These are phyloP conservation scores for Fulica atra DNA, from an alignment of 2,113 vertebrate genomes.

Conservation along the genomic window DNA sequence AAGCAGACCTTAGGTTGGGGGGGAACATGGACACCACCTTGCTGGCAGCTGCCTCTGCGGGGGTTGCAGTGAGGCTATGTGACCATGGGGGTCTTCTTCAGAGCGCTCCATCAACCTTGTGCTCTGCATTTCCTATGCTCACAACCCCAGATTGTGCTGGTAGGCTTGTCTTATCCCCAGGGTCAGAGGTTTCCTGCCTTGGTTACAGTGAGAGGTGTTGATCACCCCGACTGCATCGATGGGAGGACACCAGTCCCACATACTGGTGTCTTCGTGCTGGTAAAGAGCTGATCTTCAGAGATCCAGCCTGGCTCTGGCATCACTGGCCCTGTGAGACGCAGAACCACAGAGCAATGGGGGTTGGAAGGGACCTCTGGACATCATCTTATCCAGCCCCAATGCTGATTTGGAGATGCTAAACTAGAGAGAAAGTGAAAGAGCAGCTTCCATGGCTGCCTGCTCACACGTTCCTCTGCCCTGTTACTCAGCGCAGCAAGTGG, in stretches of 20 bases:
- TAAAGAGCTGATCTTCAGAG: background rate
- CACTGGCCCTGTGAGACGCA: no score
- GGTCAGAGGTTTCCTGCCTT: background rate
- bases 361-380: no score
- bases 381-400: no score
- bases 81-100: background rate
- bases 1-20: background rate
- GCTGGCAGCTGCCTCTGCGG: background rate
- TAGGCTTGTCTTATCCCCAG: accelerated
- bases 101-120: accelerated
- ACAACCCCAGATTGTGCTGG: background rate
- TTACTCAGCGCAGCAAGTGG: background rate
- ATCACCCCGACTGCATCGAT: accelerated
- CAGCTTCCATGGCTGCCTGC: background rate
- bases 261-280: background rate
- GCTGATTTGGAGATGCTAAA: background rate
- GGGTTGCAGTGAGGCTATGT: background rate
- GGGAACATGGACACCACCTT: no score
- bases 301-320: accelerated
- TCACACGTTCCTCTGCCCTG: background rate
- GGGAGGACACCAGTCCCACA: accelerated
- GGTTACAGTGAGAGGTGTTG: accelerated
- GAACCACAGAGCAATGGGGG: no score
- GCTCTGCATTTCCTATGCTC: background rate
- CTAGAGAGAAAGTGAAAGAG: background rate